Conservation (phyloP, 1,140 invertebrate genomes). For the Leptoteleia sp. region DNA sequence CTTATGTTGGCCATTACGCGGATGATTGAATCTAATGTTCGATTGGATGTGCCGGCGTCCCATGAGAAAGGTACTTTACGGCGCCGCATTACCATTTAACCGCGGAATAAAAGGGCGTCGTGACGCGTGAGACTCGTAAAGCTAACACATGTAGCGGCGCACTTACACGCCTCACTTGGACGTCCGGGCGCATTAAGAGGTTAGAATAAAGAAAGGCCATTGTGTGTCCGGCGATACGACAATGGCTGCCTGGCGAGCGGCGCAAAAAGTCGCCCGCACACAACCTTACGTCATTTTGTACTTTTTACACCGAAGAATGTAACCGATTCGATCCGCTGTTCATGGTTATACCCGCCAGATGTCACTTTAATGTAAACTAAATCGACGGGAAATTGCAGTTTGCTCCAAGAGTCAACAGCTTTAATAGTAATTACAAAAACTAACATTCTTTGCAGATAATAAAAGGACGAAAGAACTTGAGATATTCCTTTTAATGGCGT, state of each 20-base stretch:
- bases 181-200: constrained; percentile 32
- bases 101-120: constrained; percentile 49
- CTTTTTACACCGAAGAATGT: constrained; percentile 1
- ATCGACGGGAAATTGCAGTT: constrained; percentile 3
- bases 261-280: constrained; percentile 1
- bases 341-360: constrained; percentile 10
- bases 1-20: constrained; percentile 36
- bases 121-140: constrained; percentile 41
- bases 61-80: constrained; percentile 49
- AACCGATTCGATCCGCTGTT: constrained; percentile 34
- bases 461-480: too few relatives aligned
- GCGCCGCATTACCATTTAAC: constrained; percentile 46
- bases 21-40: constrained; percentile 55
- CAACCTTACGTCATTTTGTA: constrained; percentile 12
- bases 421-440: neutral
- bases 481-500: too few relatives aligned
- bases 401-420: constrained; percentile 2
- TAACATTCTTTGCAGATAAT: too few relatives aligned
- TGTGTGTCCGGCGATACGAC: constrained; percentile 18
- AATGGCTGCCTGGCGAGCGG: constrained; percentile 6
- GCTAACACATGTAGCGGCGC: constrained; percentile 39
- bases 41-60: constrained; percentile 38
- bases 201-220: constrained; percentile 36
- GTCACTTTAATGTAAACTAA: constrained; percentile 18
- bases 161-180: constrained; percentile 28